Percentiles rank a stretch among this genome's conserved stretches.
These are phyloP conservation scores for Nicator chloris DNA, from an alignment of 2,113 vertebrate genomes.

Conservation along the genomic window DNA sequence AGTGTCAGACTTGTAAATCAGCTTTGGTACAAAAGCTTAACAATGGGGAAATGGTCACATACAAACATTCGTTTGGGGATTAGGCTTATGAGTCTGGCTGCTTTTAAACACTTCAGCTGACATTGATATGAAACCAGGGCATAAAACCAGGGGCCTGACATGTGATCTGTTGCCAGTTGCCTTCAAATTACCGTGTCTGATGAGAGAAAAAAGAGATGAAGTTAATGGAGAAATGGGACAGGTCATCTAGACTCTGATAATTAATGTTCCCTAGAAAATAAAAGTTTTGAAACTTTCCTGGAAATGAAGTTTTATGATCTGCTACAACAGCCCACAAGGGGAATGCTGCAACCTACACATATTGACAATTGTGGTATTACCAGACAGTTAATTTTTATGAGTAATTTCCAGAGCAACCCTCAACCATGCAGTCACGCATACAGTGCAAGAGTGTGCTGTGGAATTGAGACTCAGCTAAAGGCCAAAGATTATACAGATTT, in stretches of 20 bases:
- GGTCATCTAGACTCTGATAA: conserved; percentile 33
- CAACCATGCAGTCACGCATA: background rate
- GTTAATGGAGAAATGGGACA: conserved; percentile 21
- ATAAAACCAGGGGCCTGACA: conserved; percentile 14
- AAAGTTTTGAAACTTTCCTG: conserved; percentile 71
- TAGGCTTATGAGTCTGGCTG: background rate
- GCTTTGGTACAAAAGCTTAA: conserved; percentile 21
- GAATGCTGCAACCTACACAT: conserved; percentile 57
- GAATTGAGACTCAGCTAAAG: conserved; percentile 7
- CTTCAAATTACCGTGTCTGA: background rate
- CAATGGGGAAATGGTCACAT: background rate
- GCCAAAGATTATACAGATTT: conserved; percentile 37
- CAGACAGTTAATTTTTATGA: conserved; percentile 64
- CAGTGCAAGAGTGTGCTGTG: background rate
- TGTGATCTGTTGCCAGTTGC: conserved; percentile 24
- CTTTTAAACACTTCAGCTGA: conserved; percentile 27
- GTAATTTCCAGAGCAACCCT: conserved; percentile 54
- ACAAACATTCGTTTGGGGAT: background rate
- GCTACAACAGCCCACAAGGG: conserved; percentile 47
- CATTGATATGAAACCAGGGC: background rate
- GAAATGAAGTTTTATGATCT: conserved; percentile 64
- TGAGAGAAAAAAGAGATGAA: background rate
- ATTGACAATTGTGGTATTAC: conserved; percentile 63
- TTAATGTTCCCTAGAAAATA: conserved; percentile 64
- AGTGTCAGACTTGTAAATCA: conserved; percentile 48